Evolutionary conservation across 2,888 invertebrate species (phyloP).

Genomic region (Eueremaeus valkanovi): DNA sequence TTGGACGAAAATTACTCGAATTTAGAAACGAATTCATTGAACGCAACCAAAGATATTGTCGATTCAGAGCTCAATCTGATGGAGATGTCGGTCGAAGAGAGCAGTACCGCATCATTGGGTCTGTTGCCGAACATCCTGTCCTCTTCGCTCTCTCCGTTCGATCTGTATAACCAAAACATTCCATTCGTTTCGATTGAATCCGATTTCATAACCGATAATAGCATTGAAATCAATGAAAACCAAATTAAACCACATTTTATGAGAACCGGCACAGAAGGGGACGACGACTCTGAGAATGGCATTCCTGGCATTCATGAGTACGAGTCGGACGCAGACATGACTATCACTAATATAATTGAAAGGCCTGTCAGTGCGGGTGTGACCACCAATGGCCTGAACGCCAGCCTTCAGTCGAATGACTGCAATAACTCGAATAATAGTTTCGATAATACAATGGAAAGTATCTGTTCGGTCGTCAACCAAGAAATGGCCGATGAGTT

Average conservation of each 20-base stretch:
- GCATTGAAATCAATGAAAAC: background rate
- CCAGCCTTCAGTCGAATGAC: background rate
- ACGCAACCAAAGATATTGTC: background rate
- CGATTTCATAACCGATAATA: background rate
- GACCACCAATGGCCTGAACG: background rate
- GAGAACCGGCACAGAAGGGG: background rate
- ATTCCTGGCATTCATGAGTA: background rate
- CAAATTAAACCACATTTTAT: background rate
- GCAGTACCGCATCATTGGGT: conserved; percentile 19
- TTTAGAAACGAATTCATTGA: background rate
- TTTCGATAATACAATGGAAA: conserved; percentile 1
- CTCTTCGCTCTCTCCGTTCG: background rate
- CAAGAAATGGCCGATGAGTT: conserved; percentile 11
- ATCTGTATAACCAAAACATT: background rate
- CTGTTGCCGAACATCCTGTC: conserved; percentile 4
- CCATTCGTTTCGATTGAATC: background rate
- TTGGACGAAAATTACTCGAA: background rate
- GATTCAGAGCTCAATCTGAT: background rate
- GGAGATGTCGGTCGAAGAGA: conserved; percentile 14
- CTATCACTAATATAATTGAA: background rate
- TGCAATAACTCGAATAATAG: background rate
- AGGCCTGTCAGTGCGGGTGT: background rate
- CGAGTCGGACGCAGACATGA: background rate
- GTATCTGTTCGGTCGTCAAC: background rate
- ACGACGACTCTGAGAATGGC: background rate